Evolutionary conservation across 2,113 vertebrate species (phyloP).

Genomic region (Barnardius zonarius): DNA sequence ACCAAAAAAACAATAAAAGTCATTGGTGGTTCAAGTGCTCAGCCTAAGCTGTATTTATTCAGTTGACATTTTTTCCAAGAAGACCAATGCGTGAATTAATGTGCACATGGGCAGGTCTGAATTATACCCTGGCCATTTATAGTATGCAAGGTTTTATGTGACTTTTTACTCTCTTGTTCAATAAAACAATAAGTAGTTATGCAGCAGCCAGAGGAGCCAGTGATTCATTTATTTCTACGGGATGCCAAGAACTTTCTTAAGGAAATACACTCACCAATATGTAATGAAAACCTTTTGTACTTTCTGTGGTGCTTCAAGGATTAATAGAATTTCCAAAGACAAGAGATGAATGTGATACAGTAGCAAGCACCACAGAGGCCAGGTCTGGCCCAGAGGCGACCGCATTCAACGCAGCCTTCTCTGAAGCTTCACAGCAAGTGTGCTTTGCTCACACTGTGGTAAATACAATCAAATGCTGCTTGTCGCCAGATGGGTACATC

Average conservation of each 20-base stretch:
- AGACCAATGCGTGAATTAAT: slow-evolving; percentile 71
- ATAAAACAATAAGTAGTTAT: slow-evolving; percentile 77
- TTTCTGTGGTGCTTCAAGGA: slow-evolving; percentile 64
- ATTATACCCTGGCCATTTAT: slow-evolving; percentile 68
- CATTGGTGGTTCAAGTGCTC: slow-evolving; percentile 53
- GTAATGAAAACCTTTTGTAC: slow-evolving; percentile 62
- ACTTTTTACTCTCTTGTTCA: slow-evolving; percentile 75
- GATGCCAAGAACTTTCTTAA: slow-evolving; percentile 68
- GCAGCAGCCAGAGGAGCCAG: slow-evolving; percentile 66
- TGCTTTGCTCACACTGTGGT: not conserved
- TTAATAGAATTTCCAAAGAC: slow-evolving; percentile 53
- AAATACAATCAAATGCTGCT: not conserved
- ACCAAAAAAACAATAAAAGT: slow-evolving; percentile 66
- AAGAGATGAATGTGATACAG: slow-evolving; percentile 23
- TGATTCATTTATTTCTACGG: slow-evolving; percentile 63
- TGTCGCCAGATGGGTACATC: not conserved
- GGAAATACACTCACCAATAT: slow-evolving; percentile 69
- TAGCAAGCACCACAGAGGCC: not conserved
- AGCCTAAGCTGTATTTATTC: slow-evolving; percentile 66
- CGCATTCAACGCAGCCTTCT: not conserved
- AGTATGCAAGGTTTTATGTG: slow-evolving; percentile 71
- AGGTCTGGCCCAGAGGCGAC: not conserved
- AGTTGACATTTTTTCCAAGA: slow-evolving; percentile 56
- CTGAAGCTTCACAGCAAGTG: not conserved
- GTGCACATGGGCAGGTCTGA: slow-evolving; percentile 63